Percentiles rank a stretch among this genome's conserved stretches.
Evolutionary conservation across 2,797 vertebrate genomes (phyloP).

Genomic region (Schizopygopsis malacanthus): DNA sequence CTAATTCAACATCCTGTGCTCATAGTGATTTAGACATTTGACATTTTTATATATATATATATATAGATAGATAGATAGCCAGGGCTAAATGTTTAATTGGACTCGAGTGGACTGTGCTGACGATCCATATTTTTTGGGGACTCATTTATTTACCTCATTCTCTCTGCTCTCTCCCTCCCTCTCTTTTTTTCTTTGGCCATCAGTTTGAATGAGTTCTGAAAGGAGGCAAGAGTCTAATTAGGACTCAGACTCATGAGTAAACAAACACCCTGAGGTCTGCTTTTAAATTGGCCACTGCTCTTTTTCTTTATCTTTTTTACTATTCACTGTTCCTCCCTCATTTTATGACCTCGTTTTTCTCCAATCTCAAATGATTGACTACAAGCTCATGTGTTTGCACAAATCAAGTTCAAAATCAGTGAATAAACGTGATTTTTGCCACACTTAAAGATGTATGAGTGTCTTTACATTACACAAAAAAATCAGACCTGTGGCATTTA

Average conservation of each 20-base stretch:
- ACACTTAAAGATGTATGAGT: background rate
- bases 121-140: background rate
- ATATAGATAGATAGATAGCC: background rate
- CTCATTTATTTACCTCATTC: background rate
- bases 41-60: background rate
- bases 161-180: background rate
- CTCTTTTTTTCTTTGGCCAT: background rate
- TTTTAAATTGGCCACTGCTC: constrained; percentile 30
- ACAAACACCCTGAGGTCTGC: constrained; percentile 32
- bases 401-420: constrained; percentile 6
- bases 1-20: background rate
- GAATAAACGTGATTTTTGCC: background rate
- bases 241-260: constrained; percentile 32
- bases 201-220: background rate
- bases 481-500: background rate
- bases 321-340: background rate
- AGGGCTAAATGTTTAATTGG: constrained; percentile 15
- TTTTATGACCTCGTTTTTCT: constrained; percentile 13
- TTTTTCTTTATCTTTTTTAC: constrained; percentile 14
- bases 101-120: background rate
- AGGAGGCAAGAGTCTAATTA: constrained; percentile 30
- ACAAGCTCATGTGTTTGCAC: constrained; percentile 2
- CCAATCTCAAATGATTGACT: background rate
- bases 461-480: background rate
- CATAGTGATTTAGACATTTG: background rate